Evolutionary conservation across 2,797 vertebrate genomes (phyloP).

Genomic region (Xenentodon cancila): DNA sequence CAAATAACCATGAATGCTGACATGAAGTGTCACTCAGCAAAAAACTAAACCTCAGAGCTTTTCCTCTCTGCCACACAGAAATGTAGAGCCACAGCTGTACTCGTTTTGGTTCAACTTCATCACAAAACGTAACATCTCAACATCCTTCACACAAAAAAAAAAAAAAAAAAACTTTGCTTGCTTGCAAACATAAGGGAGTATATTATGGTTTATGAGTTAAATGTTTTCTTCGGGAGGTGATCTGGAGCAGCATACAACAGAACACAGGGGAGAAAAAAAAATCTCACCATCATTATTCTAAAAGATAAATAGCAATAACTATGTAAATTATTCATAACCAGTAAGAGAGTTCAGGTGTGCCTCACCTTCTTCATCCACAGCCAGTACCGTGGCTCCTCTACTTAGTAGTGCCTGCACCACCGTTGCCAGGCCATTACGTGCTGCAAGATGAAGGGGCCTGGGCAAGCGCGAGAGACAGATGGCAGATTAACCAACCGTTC

Average conservation of each 20-base stretch:
- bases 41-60: background rate
- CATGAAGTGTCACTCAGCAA: background rate
- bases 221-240: no score
- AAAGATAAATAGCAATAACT: background rate
- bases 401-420: constrained; percentile 97
- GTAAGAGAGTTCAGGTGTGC: background rate
- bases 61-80: no score
- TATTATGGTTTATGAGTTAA: no score
- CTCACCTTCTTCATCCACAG: constrained; percentile 97
- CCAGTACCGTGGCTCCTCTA: constrained; percentile 96
- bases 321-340: background rate
- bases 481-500: background rate
- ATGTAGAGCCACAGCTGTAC: background rate
- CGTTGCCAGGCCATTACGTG: constrained; percentile 93
- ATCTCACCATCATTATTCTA: background rate
- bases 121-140: background rate
- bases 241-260: no score
- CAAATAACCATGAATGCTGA: background rate
- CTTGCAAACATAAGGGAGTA: no score
- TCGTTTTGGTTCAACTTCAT: background rate
- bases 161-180: no score
- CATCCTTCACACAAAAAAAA: no score
- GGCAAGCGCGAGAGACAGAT: background rate
- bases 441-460: constrained; percentile 97
- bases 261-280: no score